Evolutionary conservation across 2,797 vertebrate species (phyloP).

Genomic region (Rhinogobio ventralis): DNA sequence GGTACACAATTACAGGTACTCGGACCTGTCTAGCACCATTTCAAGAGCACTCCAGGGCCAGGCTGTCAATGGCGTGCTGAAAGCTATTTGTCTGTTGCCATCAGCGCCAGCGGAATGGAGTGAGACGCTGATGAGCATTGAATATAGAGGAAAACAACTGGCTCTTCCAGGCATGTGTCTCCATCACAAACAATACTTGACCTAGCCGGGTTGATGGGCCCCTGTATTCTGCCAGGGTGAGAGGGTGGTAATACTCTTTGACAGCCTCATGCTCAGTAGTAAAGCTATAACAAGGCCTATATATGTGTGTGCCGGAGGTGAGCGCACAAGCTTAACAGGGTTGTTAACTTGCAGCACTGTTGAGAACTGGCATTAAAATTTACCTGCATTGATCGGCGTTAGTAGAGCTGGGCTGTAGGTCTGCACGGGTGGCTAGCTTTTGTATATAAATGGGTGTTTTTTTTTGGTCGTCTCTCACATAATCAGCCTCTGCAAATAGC

Average conservation of each 20-base stretch:
- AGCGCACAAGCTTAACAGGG: conserved; percentile 26
- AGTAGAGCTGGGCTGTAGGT: conserved; percentile 39
- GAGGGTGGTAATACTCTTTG: conserved; percentile 42
- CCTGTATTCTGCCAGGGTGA: conserved; percentile 64
- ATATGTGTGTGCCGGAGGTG: not conserved
- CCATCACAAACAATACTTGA: conserved; percentile 79
- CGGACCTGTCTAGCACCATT: conserved; percentile 92
- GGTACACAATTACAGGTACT: conserved; percentile 95
- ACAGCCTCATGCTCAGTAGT: conserved; percentile 53
- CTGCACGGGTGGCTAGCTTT: conserved; percentile 45
- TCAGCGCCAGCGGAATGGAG: conserved; percentile 87
- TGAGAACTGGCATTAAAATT: conserved; percentile 60
- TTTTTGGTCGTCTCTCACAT: not conserved
- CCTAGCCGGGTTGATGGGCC: conserved; percentile 65
- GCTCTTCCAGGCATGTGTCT: conserved; percentile 68
- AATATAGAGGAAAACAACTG: conserved; percentile 80
- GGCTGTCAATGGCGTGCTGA: conserved; percentile 91
- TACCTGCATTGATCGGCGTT: conserved; percentile 62
- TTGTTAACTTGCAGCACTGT: conserved; percentile 57
- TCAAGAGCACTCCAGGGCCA: conserved; percentile 91
- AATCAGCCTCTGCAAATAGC: not conserved
- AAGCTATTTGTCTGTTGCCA: conserved; percentile 91
- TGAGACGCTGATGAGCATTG: conserved; percentile 87
- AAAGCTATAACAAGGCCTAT: conserved; percentile 53
- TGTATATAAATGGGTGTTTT: not conserved